Evolutionary conservation across 23 tunicate genomes (phyloP).

Genomic region (Botrylloides violaceus): DNA sequence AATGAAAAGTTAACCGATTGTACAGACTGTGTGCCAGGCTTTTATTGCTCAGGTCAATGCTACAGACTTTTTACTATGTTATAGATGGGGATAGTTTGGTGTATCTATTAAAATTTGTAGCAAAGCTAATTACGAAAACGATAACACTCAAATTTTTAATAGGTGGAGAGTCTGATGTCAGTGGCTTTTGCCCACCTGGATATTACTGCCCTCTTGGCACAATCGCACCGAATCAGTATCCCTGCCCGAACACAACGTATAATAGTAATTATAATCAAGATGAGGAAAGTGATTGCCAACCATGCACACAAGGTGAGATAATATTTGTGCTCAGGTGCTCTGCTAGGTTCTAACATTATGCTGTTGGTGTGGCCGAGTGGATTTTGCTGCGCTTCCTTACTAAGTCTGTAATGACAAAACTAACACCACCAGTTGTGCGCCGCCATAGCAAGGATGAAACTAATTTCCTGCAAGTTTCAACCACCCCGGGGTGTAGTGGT

Average conservation of each 20-base stretch:
- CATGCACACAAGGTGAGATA: conserved; percentile 65
- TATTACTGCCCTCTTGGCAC: conserved; percentile 84
- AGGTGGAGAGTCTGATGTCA: conserved; percentile 64
- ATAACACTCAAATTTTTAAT: neutral
- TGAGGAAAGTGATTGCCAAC: conserved; percentile 25
- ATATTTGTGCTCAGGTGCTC: neutral
- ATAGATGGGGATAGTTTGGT: neutral
- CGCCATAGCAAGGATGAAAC: no score
- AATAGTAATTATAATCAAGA: conserved; percentile 29
- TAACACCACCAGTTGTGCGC: no score
- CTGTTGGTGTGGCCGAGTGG: neutral
- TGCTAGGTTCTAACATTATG: neutral
- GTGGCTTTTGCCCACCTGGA: conserved; percentile 79
- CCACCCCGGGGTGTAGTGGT: no score
- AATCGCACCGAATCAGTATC: conserved; percentile 45
- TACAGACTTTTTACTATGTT: neutral
- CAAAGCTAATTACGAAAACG: no score
- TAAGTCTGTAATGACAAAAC: neutral
- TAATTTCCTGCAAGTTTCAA: no score
- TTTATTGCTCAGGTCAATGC: conserved; percentile 63
- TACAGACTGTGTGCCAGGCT: conserved; percentile 62
- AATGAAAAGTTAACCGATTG: conserved; percentile 54
- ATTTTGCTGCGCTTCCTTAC: neutral
- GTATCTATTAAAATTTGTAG: neutral
- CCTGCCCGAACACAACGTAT: conserved; percentile 71